These are phyloP conservation scores for Drosophila hawaiiensis DNA, from an alignment of 2,888 invertebrate genomes.

Conservation along the genomic window DNA sequence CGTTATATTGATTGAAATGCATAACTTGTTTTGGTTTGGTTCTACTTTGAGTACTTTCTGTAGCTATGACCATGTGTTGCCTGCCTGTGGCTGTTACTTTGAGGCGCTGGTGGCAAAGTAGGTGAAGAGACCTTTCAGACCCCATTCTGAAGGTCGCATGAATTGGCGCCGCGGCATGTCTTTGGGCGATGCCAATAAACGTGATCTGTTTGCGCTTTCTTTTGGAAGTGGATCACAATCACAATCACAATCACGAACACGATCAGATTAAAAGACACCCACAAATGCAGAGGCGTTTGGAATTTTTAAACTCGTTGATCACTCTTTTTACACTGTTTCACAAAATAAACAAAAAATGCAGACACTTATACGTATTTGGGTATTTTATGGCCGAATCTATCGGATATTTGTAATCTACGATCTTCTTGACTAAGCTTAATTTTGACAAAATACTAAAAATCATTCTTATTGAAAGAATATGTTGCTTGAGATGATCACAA, in stretches of 20 bases:
- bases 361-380: not conserved
- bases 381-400: not conserved
- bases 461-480: not conserved
- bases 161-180: constrained; percentile 32
- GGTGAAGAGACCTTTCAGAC: constrained; percentile 64
- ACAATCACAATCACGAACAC: constrained; percentile 11
- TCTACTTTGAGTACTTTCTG: constrained; percentile 62
- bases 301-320: constrained; percentile 1
- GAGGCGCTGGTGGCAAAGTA: constrained; percentile 15
- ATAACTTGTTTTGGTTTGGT: constrained; percentile 73
- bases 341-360: not conserved
- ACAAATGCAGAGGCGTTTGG: constrained; percentile 26
- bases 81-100: not conserved
- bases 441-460: not conserved
- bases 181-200: constrained; percentile 46
- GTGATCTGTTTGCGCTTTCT: constrained; percentile 76
- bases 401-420: not conserved
- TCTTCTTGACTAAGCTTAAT: not conserved
- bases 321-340: not conserved
- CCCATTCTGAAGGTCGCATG: constrained; percentile 68
- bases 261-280: constrained; percentile 20
- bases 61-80: constrained; percentile 24
- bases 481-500: not conserved
- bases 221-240: constrained; percentile 52
- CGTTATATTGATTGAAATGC: constrained; percentile 81